Evolutionary conservation across 2,113 vertebrate genomes (phyloP), one percentile per base, ranked within the genome.

Genomic region (Macquaria ambigua): DNA sequence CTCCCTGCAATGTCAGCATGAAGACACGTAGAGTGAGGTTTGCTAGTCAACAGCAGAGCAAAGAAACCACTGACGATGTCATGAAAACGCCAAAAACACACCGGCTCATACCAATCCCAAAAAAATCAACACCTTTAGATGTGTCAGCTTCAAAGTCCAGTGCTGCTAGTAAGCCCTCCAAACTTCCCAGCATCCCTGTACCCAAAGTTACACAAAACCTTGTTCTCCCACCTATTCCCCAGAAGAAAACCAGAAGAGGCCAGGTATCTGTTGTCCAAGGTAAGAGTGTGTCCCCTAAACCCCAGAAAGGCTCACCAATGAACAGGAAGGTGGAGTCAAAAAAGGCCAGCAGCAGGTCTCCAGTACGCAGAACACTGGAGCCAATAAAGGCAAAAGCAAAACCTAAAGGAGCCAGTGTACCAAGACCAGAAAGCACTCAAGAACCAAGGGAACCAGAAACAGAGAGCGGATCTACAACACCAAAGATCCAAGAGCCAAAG

Each of bases 71-170:
- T 31, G 25, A 50, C 6, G 46, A 23, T 3, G 0, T 63, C 31
- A 64, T 41, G 5, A 64, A 39, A 12, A 41, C 1, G 9, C 8
- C 34, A 6, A 10, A 39, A 64, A 34, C 6, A 34, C 3, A 6
- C 6, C 2, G 0, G 0, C 59, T 0, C 15, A 18, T 1, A 39
- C 37, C 37, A 4, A 23, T 41, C 20, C 8, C 1, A 10, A 37
- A 63, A 39, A 55, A 55, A 21, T 55, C 37, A 23, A 55, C 20
- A 55, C 53, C 53, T 55, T 2, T 15, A 50, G 48, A 18, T 16
- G 6, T 37, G 37, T 37, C 6, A 31, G 58, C 1, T 31, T 59
- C 16, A 16, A 31, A 43, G 16, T 25, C 23, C 23, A 67, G 23
- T 6, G 11, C 6, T 8, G 28, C 28, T 15, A 34, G 15, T 16